A percentile compares a stretch with the other conserved stretches of the same genome.
These are phyloP conservation scores for Baccha elongata DNA, from an alignment of 2,888 invertebrate species.

Conservation along the genomic window DNA sequence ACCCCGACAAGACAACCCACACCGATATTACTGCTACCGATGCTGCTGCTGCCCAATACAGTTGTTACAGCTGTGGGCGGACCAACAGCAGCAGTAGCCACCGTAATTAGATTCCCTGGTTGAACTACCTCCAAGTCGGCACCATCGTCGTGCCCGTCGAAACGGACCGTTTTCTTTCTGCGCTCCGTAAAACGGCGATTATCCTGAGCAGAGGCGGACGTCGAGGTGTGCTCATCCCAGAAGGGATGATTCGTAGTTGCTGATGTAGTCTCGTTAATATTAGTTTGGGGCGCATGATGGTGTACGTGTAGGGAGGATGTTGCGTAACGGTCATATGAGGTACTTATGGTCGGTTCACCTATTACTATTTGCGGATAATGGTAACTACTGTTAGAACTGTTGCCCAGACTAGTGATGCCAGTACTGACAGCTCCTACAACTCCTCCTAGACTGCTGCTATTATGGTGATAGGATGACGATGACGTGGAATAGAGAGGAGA, in stretches of 20 bases:
- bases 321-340: conserved; percentile 78
- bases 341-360: conserved; percentile 76
- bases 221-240: conserved; percentile 77
- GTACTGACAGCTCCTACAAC: conserved; percentile 34
- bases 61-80: conserved; percentile 78
- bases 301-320: conserved; percentile 46
- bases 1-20: conserved; percentile 61
- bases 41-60: conserved; percentile 76
- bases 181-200: conserved; percentile 92
- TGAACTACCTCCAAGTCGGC: conserved; percentile 75
- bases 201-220: conserved; percentile 83
- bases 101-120: conserved; percentile 79
- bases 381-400: conserved; percentile 80
- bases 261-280: conserved; percentile 74
- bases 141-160: conserved; percentile 87
- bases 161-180: conserved; percentile 96
- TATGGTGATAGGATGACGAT: conserved; percentile 82
- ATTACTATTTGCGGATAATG: conserved; percentile 83
- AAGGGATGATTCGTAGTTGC: conserved; percentile 74
- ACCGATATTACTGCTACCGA: conserved; percentile 80
- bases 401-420: conserved; percentile 41
- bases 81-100: conserved; percentile 80
- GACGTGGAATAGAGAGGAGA: conserved; percentile 38
- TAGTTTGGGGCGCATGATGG: conserved; percentile 54
- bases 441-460: conserved; percentile 77